Evolutionary conservation across 2,888 invertebrate species (phyloP).

Genomic region (Odiellus spinosus): DNA sequence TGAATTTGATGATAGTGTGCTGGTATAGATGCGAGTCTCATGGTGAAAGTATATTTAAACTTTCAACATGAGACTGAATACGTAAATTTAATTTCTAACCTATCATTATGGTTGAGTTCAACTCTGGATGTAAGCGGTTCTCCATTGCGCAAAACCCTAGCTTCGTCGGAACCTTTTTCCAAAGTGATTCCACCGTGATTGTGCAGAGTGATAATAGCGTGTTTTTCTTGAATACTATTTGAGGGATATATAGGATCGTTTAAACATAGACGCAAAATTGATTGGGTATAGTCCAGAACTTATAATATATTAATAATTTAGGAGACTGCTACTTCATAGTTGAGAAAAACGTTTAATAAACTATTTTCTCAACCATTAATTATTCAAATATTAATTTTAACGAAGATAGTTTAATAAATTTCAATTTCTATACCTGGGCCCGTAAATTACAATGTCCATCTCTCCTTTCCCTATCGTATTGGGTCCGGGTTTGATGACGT

Average conservation of each 20-base stretch:
- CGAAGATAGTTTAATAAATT: too few relatives aligned
- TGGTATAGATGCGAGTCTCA: too few relatives aligned
- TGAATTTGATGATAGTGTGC: too few relatives aligned
- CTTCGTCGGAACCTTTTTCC: slow-evolving; percentile 28
- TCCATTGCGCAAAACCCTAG: slow-evolving; percentile 37
- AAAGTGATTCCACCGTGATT: slow-evolving; percentile 26
- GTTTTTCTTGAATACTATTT: slow-evolving; percentile 34
- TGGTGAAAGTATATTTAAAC: too few relatives aligned
- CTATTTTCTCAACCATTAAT: too few relatives aligned
- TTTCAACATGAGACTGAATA: too few relatives aligned
- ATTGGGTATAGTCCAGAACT: slow-evolving; percentile 2
- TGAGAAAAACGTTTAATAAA: too few relatives aligned
- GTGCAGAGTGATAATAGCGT: slow-evolving; percentile 31
- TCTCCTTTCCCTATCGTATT: slow-evolving; percentile 31
- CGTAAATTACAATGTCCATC: slow-evolving; percentile 32
- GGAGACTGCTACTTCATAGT: too few relatives aligned
- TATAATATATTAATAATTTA: slow-evolving; percentile 3
- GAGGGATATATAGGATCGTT: neutral
- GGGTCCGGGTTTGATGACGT: slow-evolving; percentile 34
- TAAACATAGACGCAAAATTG: slow-evolving; percentile 10
- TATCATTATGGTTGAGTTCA: slow-evolving; percentile 37
- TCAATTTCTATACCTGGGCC: slow-evolving; percentile 34
- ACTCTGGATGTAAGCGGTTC: slow-evolving; percentile 31
- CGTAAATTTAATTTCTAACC: too few relatives aligned
- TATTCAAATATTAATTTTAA: neutral